A percentile compares a stretch with the other conserved stretches of the same genome.
Evolutionary conservation across 2,888 invertebrate genomes (phyloP).

Genomic region (Drosophila phalerata): DNA sequence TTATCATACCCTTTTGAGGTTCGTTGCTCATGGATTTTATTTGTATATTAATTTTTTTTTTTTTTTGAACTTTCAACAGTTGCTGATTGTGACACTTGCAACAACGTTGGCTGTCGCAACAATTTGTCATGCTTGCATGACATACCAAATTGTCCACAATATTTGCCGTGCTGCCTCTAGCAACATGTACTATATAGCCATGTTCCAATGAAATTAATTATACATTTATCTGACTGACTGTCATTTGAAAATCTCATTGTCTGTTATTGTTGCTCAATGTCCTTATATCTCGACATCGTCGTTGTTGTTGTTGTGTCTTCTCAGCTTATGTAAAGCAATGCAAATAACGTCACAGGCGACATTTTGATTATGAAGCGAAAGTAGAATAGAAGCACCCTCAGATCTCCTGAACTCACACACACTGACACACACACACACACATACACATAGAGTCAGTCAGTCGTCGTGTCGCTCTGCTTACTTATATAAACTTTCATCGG

Average conservation of each 20-base stretch:
- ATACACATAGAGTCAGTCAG: not conserved
- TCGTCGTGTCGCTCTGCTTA: conserved; percentile 11
- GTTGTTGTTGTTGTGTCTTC: conserved; percentile 11
- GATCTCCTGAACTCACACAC: conserved; percentile 10
- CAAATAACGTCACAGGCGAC: conserved; percentile 66
- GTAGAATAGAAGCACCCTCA: conserved; percentile 7
- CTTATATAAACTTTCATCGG: conserved; percentile 66
- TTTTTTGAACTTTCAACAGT: conserved; percentile 33
- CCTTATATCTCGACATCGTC: conserved; percentile 13
- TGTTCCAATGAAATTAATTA: conserved; percentile 69
- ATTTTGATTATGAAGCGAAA: conserved; percentile 56
- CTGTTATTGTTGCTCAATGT: conserved; percentile 29
- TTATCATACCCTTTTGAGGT: conserved; percentile 5
- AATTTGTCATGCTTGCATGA: conserved; percentile 46
- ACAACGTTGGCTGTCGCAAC: conserved; percentile 46
- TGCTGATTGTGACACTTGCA: conserved; percentile 62
- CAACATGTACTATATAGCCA: conserved; percentile 23
- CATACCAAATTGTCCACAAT: conserved; percentile 4
- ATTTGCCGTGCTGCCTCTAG: not conserved
- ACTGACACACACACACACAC: not conserved
- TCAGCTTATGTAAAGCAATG: conserved; percentile 65
- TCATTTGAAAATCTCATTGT: conserved; percentile 59
- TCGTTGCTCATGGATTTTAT: conserved; percentile 4
- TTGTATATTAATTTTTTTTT: conserved; percentile 3
- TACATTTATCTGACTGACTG: conserved; percentile 56